Base-by-base conservation (phyloP, 2,113 vertebrate genomes). In the Labeo catla region DNA sequence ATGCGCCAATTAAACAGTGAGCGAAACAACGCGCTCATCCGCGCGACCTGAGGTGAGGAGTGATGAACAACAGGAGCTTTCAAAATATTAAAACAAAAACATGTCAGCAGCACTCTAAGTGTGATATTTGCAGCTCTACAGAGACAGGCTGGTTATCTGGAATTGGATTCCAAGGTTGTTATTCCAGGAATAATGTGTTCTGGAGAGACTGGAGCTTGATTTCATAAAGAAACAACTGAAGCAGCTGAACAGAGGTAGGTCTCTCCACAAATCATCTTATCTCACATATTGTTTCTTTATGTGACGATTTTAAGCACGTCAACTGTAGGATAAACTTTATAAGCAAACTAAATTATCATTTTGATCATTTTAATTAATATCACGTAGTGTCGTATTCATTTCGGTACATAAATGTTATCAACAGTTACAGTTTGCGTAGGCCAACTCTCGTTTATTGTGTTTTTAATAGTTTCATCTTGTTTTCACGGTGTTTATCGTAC, bases 131-230 rank as follows among this genome's bases (percentile, higher is more conserved):
- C 45, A 70, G 21, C 16, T 28, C 59, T 49, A 16, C 39, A 61
- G 19, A 45, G 77, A 63, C 52, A 8, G 23, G 4, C 13, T 50
- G 45, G 21, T 28, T 81, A 23, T 81, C 63, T 9, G 45, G 28
- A 52, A 21, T 5, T 10, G 79, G 79, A 81, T 47, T 65, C 23
- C 63, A 82, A 19, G 45, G 80, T 47, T 82, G 79, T 61, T 80
- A 61, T 80, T 80, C 19, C 19, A 63, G 21, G 61, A 70, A 68
- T 21, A 82, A 52, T 34, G 21, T 47, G 79, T 59, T 81, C 45
- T 49, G 61, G 61, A 49, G 79, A 49, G 13, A 66, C 43, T 19
- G 57, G 49, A 9, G 16, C 47, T 49, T 54, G 61, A 81, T 34
- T 81, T 47, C 57, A 65, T n/a, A 13, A 65, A 65, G 59, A 65